Conservation (phyloP, 2,888 invertebrate species). For the Drosophila rellima region DNA sequence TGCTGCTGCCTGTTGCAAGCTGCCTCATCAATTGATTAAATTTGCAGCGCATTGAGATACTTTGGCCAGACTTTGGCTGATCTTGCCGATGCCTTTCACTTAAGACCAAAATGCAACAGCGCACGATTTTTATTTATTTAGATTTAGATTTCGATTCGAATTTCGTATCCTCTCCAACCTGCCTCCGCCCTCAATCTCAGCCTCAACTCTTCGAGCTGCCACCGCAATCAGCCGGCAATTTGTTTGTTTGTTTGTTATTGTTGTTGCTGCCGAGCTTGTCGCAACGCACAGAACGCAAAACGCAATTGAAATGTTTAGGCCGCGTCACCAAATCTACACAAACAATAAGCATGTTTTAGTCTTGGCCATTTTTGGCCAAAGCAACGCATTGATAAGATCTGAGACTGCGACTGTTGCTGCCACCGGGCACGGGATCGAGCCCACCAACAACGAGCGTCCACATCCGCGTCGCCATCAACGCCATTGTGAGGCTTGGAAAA, state of each 20-base stretch:
- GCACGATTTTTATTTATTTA: slow-evolving; percentile 83
- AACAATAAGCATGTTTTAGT: slow-evolving; percentile 74
- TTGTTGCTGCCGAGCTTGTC: slow-evolving; percentile 16
- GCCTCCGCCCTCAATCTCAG: not conserved
- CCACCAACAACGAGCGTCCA: slow-evolving; percentile 71
- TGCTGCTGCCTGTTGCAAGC: slow-evolving; percentile 55
- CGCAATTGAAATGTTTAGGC: slow-evolving; percentile 75
- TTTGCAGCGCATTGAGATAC: slow-evolving; percentile 73
- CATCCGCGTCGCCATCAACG: slow-evolving; percentile 70
- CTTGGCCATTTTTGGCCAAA: slow-evolving; percentile 69
- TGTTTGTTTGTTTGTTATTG: slow-evolving; percentile 27
- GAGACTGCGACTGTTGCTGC: slow-evolving; percentile 17
- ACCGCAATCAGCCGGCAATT: slow-evolving; percentile 53
- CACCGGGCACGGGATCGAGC: slow-evolving; percentile 25
- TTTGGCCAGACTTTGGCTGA: slow-evolving; percentile 65
- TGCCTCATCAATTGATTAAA: slow-evolving; percentile 81
- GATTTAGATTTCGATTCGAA: slow-evolving; percentile 77
- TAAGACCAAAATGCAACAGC: slow-evolving; percentile 55
- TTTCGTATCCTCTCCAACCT: slow-evolving; percentile 13
- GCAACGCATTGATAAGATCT: slow-evolving; percentile 66
- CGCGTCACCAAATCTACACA: slow-evolving; percentile 63
- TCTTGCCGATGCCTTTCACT: slow-evolving; percentile 80
- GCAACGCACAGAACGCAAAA: slow-evolving; percentile 58
- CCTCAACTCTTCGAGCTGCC: not conserved
- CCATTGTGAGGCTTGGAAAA: slow-evolving; percentile 68